These are phyloP conservation scores for Muscina levida DNA, from an alignment of 2,888 invertebrate species.

Conservation along the genomic window DNA sequence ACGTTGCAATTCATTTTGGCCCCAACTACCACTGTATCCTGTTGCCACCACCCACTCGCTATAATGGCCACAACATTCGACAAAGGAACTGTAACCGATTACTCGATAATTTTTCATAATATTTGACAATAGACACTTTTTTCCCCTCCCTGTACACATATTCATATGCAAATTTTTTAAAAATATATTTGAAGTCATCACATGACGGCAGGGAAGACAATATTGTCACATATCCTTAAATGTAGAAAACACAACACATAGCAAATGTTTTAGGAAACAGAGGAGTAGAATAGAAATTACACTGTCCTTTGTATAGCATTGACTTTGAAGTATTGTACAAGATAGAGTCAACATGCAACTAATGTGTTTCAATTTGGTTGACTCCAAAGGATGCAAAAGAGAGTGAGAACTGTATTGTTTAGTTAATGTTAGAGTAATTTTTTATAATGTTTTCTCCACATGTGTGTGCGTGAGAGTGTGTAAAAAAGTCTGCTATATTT, in stretches of 20 bases:
- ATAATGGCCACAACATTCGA: background rate
- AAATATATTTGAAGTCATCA: conserved; percentile 44
- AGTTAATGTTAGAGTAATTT: conserved; percentile 56
- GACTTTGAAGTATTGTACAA: conserved; percentile 49
- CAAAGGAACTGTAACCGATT: conserved; percentile 58
- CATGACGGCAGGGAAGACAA: conserved; percentile 50
- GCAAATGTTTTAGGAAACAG: conserved; percentile 39
- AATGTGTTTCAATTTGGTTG: conserved; percentile 61
- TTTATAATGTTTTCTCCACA: conserved; percentile 4
- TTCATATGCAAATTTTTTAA: conserved; percentile 62
- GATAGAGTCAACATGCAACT: conserved; percentile 60
- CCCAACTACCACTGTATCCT: conserved; percentile 48
- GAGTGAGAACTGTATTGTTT: conserved; percentile 36
- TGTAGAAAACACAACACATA: conserved; percentile 34
- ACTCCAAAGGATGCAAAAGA: background rate
- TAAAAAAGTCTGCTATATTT: background rate
- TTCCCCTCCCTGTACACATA: conserved; percentile 1
- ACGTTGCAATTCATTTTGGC: conserved; percentile 52
- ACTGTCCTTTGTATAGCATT: conserved; percentile 50
- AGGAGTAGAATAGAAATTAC: background rate
- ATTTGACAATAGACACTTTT: conserved; percentile 57
- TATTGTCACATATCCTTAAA: conserved; percentile 62
- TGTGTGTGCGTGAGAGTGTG: too few species aligned
- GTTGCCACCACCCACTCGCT: background rate
- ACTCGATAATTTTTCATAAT: conserved; percentile 63